Base-by-base conservation (phyloP, 2,113 vertebrate species). In the crab-eating macaque (Macaca fascicularis) region DNA sequence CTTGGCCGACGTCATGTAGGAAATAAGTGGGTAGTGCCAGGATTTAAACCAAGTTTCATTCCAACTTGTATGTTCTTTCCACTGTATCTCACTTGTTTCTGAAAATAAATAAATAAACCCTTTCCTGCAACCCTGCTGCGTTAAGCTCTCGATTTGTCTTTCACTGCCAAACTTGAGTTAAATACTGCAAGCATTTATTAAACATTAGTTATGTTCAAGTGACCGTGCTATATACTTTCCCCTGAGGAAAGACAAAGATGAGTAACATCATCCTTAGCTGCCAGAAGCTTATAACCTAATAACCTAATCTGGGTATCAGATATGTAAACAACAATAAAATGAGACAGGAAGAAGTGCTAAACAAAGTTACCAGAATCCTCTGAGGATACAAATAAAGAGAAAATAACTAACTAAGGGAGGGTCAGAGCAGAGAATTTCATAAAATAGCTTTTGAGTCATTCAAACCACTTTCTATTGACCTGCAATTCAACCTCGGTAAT, bases 1-100 rank as follows among this genome's bases (percentile, higher is more conserved):
- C 14, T 93, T 93, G 79, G 27, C n/a, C 25, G 61, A 91, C 50
- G 27, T 90, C 75, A 76, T 72, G 10, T 52, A 85, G 67, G 90
- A 97, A 96, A 83, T 93, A 91, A 89, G 38, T 27, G 27, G 12
- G 10, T 72, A 82, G 13, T 61, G 32, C 52, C 52, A 93, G 61
- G n/a, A 90, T 93, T 97, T 91, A 91, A 91, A 89, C 32, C 89
- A 97, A 86, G 61, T 93, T 97, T 96, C 81, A 91, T 82, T 94
- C 40, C 61, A 95, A 89, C 52, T 93, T 93, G 89, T 57, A 85
- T 88, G 30, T 89, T 95, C 61, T 90, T 90, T 78, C 83, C 27
- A 69, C 89, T 23, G 11, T 94, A 55, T 72, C 72, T 95, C 79
- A 57, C 57, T 79, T 97, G 35, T 43, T 97, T 88, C 69, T 92